A percentile compares a stretch with the other conserved stretches of the same genome.
phyloP scores from a whole-genome alignment of 2,113 vertebrate species.

The crab-eating macaque (Macaca fascicularis) region DNA sequence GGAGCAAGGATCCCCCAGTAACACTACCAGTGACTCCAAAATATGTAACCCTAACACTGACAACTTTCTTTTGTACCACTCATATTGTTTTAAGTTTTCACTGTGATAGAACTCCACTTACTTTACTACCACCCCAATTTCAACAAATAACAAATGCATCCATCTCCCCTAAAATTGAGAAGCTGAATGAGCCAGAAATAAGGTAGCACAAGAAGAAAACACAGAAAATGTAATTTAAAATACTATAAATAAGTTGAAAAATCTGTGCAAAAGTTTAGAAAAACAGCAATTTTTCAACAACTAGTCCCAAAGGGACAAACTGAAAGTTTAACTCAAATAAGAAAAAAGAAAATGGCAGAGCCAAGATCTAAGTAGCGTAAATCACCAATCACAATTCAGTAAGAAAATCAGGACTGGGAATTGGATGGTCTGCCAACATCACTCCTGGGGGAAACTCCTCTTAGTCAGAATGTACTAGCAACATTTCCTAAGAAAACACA shows the following conservation, averaged over 20 bases:
- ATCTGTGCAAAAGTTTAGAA: not conserved
- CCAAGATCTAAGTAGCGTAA: not conserved
- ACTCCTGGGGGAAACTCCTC: not conserved
- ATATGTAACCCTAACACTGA: not conserved
- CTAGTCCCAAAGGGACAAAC: not conserved
- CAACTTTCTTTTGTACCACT: not conserved
- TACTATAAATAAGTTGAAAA: not conserved
- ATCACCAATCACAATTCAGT: not conserved
- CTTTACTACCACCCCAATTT: not conserved
- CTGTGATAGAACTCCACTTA: not conserved
- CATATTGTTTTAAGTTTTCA: not conserved
- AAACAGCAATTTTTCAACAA: conserved; percentile 7
- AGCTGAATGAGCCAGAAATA: not conserved
- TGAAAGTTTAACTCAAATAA: not conserved
- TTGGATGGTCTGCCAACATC: not conserved
- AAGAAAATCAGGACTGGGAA: not conserved
- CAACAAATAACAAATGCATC: not conserved
- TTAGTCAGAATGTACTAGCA: not conserved
- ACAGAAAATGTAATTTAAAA: not conserved
- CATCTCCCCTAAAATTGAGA: not conserved
- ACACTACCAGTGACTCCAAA: not conserved
- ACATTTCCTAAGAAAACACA: not conserved
- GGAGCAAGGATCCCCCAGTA: no score
- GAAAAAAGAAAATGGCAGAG: not conserved
- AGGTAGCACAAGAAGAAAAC: not conserved